These are phyloP conservation scores for Folsomia candida DNA, from an alignment of 2,888 invertebrate species.

Conservation along the genomic window DNA sequence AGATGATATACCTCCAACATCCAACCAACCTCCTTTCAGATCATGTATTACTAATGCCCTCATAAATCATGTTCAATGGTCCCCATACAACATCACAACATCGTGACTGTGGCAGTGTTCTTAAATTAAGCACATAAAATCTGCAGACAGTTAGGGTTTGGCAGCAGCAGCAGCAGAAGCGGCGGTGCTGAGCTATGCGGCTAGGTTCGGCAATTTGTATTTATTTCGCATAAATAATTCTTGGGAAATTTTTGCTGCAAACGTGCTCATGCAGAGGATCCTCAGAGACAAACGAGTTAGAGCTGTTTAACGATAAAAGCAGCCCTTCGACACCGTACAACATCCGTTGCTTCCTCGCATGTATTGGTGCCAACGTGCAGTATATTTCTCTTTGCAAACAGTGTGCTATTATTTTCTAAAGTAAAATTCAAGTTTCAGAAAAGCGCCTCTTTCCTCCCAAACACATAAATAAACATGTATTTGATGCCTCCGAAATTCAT, in stretches of 20 bases:
- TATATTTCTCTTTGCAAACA: not conserved
- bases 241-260: not conserved
- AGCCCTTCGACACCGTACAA: no score
- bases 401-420: not conserved
- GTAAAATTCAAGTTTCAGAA: not conserved
- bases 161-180: not conserved
- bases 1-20: not conserved
- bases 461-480: not conserved
- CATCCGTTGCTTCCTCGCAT: no score
- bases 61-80: conserved; percentile 45
- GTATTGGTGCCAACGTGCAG: no score
- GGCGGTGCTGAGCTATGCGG: not conserved
- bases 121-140: not conserved
- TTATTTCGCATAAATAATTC: not conserved
- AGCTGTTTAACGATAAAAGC: not conserved
- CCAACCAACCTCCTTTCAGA: not conserved
- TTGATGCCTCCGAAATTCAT: not conserved
- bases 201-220: not conserved
- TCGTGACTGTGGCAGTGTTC: not conserved
- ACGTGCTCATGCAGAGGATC: not conserved
- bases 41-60: not conserved
- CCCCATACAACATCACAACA: conserved; percentile 5
- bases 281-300: no score
- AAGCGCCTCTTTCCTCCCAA: not conserved
- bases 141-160: not conserved